Evolutionary conservation across 2,888 invertebrate genomes (phyloP).

Genomic region (Dromius quadrimaculatus): DNA sequence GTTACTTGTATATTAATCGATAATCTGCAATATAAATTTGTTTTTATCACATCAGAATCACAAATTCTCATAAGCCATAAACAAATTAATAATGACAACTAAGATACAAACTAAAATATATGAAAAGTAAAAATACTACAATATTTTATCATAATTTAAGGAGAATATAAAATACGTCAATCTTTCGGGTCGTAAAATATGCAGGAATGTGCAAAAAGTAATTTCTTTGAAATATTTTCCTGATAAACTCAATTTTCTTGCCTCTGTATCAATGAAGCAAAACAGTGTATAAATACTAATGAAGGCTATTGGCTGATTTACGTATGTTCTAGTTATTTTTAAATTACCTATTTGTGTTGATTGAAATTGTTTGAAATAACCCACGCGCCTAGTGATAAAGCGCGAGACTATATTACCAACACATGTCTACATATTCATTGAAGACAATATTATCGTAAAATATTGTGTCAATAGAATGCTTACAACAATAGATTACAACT

Average conservation of each 20-base stretch:
- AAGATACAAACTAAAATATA: no score
- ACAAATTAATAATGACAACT: no score
- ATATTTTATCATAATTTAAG: no score
- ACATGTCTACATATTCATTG: not conserved
- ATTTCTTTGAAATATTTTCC: not conserved
- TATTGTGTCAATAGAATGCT: conserved; percentile 19
- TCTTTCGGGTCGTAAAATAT: no score
- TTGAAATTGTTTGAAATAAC: conserved; percentile 7
- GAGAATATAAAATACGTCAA: no score
- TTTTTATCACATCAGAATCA: no score
- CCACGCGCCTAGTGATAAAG: not conserved
- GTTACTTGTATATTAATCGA: no score
- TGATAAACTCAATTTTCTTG: conserved; percentile 2
- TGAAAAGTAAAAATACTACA: no score
- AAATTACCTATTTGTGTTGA: conserved; percentile 6
- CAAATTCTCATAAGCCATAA: no score
- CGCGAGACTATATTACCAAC: not conserved
- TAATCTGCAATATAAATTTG: no score
- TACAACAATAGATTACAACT: conserved; percentile 17
- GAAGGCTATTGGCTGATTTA: conserved; percentile 25
- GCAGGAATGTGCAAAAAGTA: no score
- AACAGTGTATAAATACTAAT: conserved; percentile 15
- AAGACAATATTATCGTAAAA: conserved; percentile 17
- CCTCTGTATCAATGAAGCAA: conserved; percentile 6
- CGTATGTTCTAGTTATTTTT: conserved; percentile 32